Evolutionary conservation across 2,113 vertebrate species (phyloP).

Genomic region (Heptranchias perlo): DNA sequence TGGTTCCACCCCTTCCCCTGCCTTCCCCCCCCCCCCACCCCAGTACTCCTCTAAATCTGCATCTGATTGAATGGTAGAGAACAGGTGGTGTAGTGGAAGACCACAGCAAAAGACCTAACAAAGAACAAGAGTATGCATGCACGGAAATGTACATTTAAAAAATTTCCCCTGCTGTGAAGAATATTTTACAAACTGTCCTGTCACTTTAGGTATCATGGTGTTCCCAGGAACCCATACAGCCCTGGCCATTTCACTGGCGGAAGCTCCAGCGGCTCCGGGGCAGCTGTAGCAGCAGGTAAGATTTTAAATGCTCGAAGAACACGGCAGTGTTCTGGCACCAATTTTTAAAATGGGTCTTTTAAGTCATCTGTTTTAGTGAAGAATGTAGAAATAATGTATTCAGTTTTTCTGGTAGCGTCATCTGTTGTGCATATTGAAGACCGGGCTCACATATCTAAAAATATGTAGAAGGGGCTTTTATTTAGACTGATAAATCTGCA

Average conservation of each 20-base stretch:
- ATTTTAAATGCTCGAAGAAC: background rate
- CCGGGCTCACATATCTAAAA: background rate
- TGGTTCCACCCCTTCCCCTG: background rate
- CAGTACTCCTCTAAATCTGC: background rate
- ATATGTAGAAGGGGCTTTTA: background rate
- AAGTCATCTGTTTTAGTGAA: background rate
- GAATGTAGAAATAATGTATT: background rate
- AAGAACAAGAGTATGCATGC: background rate
- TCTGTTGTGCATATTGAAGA: background rate
- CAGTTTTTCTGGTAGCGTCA: background rate
- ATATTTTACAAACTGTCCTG: background rate
- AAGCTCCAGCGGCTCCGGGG: constrained; percentile 55
- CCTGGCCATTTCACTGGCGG: constrained; percentile 54
- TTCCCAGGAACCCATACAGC: constrained; percentile 54
- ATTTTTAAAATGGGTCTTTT: background rate
- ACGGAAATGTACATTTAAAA: background rate
- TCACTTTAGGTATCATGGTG: constrained; percentile 50
- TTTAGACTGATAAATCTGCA: background rate
- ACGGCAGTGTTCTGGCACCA: background rate
- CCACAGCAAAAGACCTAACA: background rate
- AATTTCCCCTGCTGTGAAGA: too few species aligned
- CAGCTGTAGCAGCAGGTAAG: constrained; percentile 55
- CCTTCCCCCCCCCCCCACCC: fast-evolving
- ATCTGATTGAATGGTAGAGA: constrained; percentile 36
- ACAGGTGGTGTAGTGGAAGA: background rate